These are phyloP conservation scores for Conops quadrifasciatus DNA, from an alignment of 2,888 invertebrate species.

Conservation along the genomic window DNA sequence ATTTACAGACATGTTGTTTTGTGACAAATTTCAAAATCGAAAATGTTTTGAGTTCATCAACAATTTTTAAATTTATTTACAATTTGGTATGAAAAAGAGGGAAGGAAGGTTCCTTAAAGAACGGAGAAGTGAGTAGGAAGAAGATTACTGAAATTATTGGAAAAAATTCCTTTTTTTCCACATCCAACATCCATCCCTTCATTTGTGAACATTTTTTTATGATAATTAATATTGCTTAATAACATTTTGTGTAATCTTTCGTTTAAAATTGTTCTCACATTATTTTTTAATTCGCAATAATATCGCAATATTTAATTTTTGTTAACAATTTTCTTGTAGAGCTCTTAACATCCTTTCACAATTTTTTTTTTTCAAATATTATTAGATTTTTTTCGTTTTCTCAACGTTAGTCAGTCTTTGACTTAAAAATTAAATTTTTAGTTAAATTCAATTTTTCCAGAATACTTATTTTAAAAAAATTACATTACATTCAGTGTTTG, in stretches of 20 bases:
- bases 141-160: too few relatives aligned
- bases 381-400: slow-evolving; percentile 44
- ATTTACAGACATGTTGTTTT: not conserved
- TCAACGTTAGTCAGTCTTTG: slow-evolving; percentile 61
- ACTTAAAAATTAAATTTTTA: slow-evolving; percentile 48
- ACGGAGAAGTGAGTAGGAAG: too few relatives aligned
- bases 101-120: too few relatives aligned
- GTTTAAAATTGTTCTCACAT: not conserved
- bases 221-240: not conserved
- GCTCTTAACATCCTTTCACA: not conserved
- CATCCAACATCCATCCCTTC: not conserved
- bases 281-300: not conserved
- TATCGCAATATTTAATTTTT: not conserved
- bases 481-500: not conserved
- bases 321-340: not conserved
- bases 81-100: not conserved
- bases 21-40: not conserved
- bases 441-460: slow-evolving; percentile 21
- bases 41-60: not conserved
- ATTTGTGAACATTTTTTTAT: not conserved
- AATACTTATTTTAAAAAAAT: not conserved
- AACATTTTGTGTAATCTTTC: not conserved
- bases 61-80: not conserved
- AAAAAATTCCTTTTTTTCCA: not conserved
- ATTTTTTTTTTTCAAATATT: slow-evolving; percentile 10